Base-by-base conservation (phyloP, 2,797 vertebrate genomes). In the Florisuga fusca region DNA sequence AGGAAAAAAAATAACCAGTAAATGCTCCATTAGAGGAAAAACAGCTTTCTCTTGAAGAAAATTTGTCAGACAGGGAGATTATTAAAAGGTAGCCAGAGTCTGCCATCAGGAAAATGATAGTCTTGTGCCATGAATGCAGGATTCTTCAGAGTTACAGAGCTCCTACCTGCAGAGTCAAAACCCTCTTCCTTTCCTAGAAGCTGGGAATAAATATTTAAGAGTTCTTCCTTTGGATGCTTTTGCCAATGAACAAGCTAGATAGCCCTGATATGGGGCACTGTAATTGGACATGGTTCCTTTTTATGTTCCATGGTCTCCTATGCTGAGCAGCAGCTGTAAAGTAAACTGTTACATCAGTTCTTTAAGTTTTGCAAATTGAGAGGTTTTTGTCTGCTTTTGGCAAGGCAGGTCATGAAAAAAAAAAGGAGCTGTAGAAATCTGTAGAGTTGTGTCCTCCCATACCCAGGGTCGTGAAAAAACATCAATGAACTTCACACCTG, bases 11-110 rank as follows among this genome's bases (percentile, higher is more conserved):
- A 90, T 87, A 88, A 79, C 83, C 80, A 54, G 45, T 96, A 94
- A 95, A 73, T 95, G 91, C 82, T 10, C 67, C 93, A 95, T 95
- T 96, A 96, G 83, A 86, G 87, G 41, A 91, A 93, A 79, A 76
- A 53, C 67, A 81, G 57, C 80, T 92, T 33, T 81, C 76, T 50
- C 95, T 90, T 84, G 87, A 92, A 94, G 92, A 90, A 95, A 93
- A 95, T 91, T 84, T 93, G 82, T 91, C 89, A 87, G 83, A 88
- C 2, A 5, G 72, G 33, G 43, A 84, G 26, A 80, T 94, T 96
- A 94, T 96, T 94, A 93, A 95, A 82, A 96, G 80, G 25, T 79
- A 88, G 41, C 66, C 62, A 76, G 76, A 96, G 85, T 67, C 93
- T 87, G 36, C 93, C 58, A 90, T 96, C 74, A 94, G 74, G 63